These are phyloP conservation scores for Neolamprologus toae DNA, from an alignment of 2,113 vertebrate genomes.

Conservation along the genomic window DNA sequence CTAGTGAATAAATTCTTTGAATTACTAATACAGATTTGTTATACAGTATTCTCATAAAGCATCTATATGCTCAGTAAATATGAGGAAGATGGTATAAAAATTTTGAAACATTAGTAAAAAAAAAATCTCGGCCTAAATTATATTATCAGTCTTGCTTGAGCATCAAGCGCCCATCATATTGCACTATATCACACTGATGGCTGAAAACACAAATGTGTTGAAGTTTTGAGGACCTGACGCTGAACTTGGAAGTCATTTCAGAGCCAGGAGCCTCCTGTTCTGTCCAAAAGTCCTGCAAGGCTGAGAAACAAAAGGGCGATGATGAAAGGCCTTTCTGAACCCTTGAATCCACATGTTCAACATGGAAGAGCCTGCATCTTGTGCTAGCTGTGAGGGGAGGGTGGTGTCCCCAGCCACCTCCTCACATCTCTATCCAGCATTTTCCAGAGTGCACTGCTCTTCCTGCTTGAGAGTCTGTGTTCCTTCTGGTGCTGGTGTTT, in stretches of 20 bases:
- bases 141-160: conserved; percentile 70
- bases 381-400: conserved; percentile 17
- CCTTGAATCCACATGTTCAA: conserved; percentile 31
- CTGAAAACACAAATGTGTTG: conserved; percentile 71
- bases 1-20: conserved; percentile 76
- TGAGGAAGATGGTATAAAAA: conserved; percentile 72
- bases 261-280: conserved; percentile 48
- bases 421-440: conserved; percentile 23
- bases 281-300: conserved; percentile 61
- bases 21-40: conserved; percentile 70
- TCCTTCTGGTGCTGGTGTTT: conserved; percentile 54
- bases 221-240: conserved; percentile 52
- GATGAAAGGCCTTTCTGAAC: conserved; percentile 38
- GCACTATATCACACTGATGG: conserved; percentile 68
- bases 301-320: conserved; percentile 62
- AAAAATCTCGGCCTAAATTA: conserved; percentile 56
- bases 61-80: conserved; percentile 67
- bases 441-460: conserved; percentile 65
- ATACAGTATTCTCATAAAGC: conserved; percentile 67
- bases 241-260: conserved; percentile 41
- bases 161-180: conserved; percentile 75
- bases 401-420: neutral
- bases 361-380: conserved; percentile 65
- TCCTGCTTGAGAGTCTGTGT: conserved; percentile 56
- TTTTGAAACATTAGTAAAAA: conserved; percentile 60